phyloP scores from a whole-genome alignment of 2,113 vertebrate species.

The Crocuta crocuta region DNA sequence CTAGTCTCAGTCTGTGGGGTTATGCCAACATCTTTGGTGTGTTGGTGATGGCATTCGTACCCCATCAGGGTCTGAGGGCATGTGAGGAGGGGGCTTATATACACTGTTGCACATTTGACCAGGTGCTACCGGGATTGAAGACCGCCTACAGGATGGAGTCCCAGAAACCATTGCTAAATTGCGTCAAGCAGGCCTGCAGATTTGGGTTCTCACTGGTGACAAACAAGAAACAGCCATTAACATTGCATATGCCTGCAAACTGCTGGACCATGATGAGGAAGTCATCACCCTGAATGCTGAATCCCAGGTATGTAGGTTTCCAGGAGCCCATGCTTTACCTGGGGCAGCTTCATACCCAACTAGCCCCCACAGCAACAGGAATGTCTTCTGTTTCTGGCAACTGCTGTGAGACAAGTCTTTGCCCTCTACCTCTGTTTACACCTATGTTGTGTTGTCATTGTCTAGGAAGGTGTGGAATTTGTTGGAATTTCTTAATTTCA shows the following conservation, averaged over 20 bases:
- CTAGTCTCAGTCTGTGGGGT: background rate
- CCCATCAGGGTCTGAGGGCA: too few species aligned
- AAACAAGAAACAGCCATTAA: conserved; percentile 99
- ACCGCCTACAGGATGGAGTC: conserved; percentile 96
- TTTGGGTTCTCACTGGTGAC: conserved; percentile 99
- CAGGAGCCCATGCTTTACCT: background rate
- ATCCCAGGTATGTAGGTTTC: conserved; percentile 89
- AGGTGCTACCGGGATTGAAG: conserved; percentile 98
- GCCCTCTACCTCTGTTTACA: background rate
- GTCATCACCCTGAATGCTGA: conserved; percentile 96
- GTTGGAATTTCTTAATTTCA: background rate
- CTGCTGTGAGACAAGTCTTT: background rate
- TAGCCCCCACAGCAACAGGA: background rate
- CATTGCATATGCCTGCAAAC: conserved; percentile 96
- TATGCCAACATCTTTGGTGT: fast-evolving
- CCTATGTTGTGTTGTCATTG: background rate
- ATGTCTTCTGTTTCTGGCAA: too few species aligned
- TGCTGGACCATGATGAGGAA: conserved; percentile 95
- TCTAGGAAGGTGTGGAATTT: background rate
- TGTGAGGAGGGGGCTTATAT: background rate
- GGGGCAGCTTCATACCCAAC: background rate
- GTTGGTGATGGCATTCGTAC: background rate
- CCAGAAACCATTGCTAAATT: conserved; percentile 95
- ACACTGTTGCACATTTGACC: background rate
- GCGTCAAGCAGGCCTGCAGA: conserved; percentile 95